Percentiles rank a stretch among this genome's conserved stretches.
These are phyloP conservation scores for Callyntrura sp. DNA, from an alignment of 2,888 invertebrate genomes.

Conservation along the genomic window DNA sequence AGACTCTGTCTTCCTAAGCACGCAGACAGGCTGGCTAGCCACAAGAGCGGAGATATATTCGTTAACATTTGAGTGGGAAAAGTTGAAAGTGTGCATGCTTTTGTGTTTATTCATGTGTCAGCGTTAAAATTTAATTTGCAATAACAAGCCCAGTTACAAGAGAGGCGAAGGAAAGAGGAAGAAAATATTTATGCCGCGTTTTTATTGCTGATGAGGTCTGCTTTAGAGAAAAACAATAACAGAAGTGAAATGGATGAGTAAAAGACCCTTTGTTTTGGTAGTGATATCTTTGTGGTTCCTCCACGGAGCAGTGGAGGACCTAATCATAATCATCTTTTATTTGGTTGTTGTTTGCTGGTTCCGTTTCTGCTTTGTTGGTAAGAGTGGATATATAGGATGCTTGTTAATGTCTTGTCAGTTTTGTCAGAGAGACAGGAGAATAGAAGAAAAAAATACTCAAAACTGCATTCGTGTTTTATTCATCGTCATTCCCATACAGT, in stretches of 20 bases:
- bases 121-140: slow-evolving; percentile 61
- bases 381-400: background rate
- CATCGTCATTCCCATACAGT: too few species aligned
- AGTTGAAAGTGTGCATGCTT: background rate
- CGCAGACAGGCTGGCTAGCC: background rate
- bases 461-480: too few species aligned
- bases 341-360: too few species aligned
- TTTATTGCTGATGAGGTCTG: background rate
- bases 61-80: too few species aligned
- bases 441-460: background rate
- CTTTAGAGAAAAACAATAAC: background rate
- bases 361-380: background rate
- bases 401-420: slow-evolving; percentile 69
- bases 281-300: background rate
- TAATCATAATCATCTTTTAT: too few species aligned
- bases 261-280: background rate
- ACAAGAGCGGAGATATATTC: too few species aligned
- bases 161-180: background rate
- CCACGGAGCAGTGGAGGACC: background rate
- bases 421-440: slow-evolving; percentile 50
- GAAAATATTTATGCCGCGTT: background rate
- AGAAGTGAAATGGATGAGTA: background rate
- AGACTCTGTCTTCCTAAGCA: background rate
- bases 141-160: slow-evolving; percentile 22
- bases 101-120: slow-evolving; percentile 38